Evolutionary conservation across 2,113 vertebrate species (phyloP), one percentile per base, ranked within the genome.

Genomic region (Falco punctatus): DNA sequence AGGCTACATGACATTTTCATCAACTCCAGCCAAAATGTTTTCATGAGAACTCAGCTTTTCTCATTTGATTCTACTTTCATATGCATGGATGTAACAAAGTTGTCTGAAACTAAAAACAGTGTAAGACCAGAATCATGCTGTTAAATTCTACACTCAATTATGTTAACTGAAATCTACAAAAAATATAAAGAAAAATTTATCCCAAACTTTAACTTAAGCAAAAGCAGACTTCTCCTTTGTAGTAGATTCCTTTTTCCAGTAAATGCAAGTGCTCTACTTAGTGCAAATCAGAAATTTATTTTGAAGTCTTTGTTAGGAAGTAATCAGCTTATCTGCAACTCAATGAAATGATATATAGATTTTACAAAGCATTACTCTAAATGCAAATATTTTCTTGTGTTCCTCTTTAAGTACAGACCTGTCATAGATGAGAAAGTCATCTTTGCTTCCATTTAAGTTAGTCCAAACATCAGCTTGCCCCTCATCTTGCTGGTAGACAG

Each of bases 371-470:
- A 59, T 62, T 92, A 69, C 17, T 71, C 24, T 57, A 91, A 96
- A 77, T 32, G 2, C 18, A 82, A 81, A 33, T 75, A 73, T 64
- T 91, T 81, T 82, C 38, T 30, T n/a, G 51, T 48, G 21, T 75
- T 62, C 19, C 21, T 26, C 33, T 70, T 51, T 71, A 86, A 75
- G 61, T 27, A 96, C 98, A 87, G 27, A 99, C 99, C 99, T 99
- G 98, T 99, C 99, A 81, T 99, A 99, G 93, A 99, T 98, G 66
- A 99, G 90, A 93, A 99, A 99, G 97, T 99, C 99, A 78, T 99
- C 98, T 93, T 99, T 99, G 24, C 94, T 97, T 94, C 98, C 99
- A 23, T 97, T 97, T 96, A 99, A 98, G 26, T 94, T 80, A 87
- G 97, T 97, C 99, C 99, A 99, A 57, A 99, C 97, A 93, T 99